These are phyloP conservation scores for Rhopilema esculentum DNA, from an alignment of 30 jellyfish, hydroid and myxozoan species.

Conservation along the genomic window DNA sequence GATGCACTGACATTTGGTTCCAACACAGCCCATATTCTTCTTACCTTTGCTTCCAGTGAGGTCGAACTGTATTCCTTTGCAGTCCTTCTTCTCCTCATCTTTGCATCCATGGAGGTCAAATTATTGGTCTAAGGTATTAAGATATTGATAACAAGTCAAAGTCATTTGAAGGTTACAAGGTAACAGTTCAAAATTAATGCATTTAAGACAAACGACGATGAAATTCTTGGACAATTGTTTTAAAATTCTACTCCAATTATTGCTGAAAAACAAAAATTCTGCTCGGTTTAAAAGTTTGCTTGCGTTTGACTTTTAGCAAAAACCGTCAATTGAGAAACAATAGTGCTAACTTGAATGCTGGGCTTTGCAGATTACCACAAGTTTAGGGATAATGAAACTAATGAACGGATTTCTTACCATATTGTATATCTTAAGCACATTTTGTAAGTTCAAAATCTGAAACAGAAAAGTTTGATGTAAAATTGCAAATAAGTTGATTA, in stretches of 20 bases:
- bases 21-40: neutral
- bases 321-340: too few relatives aligned
- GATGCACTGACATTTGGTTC: neutral
- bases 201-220: neutral
- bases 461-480: neutral
- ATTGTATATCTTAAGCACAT: neutral
- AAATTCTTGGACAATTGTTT: too few relatives aligned
- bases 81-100: neutral
- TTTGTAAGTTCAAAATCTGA: neutral
- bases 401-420: constrained; percentile 1
- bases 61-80: neutral
- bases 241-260: too few relatives aligned
- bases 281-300: too few relatives aligned
- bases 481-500: too few relatives aligned
- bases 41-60: neutral
- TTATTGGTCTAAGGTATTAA: neutral
- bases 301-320: too few relatives aligned
- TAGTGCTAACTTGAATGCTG: too few relatives aligned
- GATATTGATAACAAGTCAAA: neutral
- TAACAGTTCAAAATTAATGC: neutral
- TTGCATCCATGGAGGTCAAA: neutral
- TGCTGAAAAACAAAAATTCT: too few relatives aligned
- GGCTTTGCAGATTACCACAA: too few relatives aligned
- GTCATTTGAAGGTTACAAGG: neutral
- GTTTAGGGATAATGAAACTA: too few relatives aligned